Evolutionary conservation across 1,140 invertebrate genomes (phyloP), one percentile per base, ranked within the genome.

Genomic region (Aphis craccivora): DNA sequence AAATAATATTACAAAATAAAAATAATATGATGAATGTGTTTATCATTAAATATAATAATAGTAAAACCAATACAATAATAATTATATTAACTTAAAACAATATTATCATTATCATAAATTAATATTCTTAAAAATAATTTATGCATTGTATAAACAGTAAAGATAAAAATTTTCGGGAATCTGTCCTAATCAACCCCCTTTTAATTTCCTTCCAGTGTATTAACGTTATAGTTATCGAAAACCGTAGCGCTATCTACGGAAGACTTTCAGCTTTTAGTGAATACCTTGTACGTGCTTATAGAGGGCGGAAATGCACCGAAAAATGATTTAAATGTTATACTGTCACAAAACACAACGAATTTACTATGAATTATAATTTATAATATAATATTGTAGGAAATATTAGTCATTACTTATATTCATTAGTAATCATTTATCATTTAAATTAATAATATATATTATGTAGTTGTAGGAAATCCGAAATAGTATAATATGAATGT

Each of bases 191-290:
- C 55, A 60, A 60, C 11, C 25, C 30, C 14, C n/a, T 4, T 67
- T 4, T 60, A 30, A 67, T n/a, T n/a, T 67, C 60, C 4, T n/a
- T 4, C 9, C 11, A n/a, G 30, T 67, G 23, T 67, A 18, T 18
- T 14, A 18, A 18, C 1, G 14, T 18, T 60, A 4, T 2, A 22
- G 30, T 67, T 67, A 30, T 67, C 22, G 40, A 88, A 88, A 88
- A 22, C n/a, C 88, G 51, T 40, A 53, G 88, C 88, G 88, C 88
- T 35, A 89, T 89, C 88, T 89, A 53, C 87, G 35, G 22, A n/a
- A 48, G 11, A 48, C 43, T 45, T 43, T 87, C 14, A 40, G 20
- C 86, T 43, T 43, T 43, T 86, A 7, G 22, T 3, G 40, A 30
- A 25, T 43, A 86, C 25, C 23, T 43, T 4, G 9, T 22, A 11